These are phyloP conservation scores for Brachyistius frenatus DNA, from an alignment of 2,113 vertebrate genomes.

Conservation along the genomic window DNA sequence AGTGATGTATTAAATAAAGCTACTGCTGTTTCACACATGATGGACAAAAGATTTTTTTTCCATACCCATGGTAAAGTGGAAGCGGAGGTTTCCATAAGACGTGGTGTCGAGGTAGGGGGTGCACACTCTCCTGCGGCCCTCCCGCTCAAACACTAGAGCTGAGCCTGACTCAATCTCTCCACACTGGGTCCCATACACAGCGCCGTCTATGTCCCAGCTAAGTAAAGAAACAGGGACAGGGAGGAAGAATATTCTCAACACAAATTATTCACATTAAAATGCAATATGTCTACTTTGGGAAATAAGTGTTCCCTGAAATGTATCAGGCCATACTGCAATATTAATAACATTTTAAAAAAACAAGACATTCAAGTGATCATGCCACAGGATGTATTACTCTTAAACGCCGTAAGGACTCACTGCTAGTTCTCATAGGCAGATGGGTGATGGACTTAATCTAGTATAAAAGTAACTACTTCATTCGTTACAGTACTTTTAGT, in stretches of 20 bases:
- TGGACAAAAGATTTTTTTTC: neutral
- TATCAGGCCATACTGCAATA: neutral
- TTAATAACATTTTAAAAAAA: neutral
- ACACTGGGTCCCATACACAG: constrained; percentile 90
- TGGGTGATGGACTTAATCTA: no score
- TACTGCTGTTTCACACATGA: neutral
- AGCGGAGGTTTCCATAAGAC: constrained; percentile 93
- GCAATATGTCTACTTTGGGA: neutral
- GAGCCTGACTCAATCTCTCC: constrained; percentile 93
- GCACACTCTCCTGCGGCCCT: constrained; percentile 92
- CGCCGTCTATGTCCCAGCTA: constrained; percentile 94
- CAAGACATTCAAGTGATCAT: constrained; percentile 3
- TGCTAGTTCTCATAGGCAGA: no score
- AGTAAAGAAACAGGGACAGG: constrained; percentile 33
- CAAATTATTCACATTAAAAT: neutral
- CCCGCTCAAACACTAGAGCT: constrained; percentile 91
- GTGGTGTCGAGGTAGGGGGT: constrained; percentile 95
- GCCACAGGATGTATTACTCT: neutral
- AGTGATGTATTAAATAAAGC: neutral
- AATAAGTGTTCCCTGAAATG: neutral
- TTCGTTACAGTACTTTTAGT: neutral
- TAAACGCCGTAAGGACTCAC: neutral
- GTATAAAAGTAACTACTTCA: neutral
- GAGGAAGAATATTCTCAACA: constrained; percentile 1
- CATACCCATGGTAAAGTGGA: constrained; percentile 95